These are phyloP conservation scores for Myotis davidii DNA, from an alignment of 2,113 vertebrate genomes.

Conservation along the genomic window DNA sequence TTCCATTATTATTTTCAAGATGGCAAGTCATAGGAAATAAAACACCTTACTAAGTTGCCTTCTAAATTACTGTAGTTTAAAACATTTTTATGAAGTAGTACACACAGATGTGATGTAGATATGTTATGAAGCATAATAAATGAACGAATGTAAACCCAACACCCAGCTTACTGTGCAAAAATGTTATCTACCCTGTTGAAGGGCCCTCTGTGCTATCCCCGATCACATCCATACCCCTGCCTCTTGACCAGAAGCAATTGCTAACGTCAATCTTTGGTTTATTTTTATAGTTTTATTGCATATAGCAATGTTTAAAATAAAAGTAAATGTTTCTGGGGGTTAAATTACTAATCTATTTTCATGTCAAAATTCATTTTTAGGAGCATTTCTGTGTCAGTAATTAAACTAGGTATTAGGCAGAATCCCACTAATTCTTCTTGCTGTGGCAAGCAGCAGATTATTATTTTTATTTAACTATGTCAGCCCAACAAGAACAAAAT, in stretches of 20 bases:
- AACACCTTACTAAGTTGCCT: neutral
- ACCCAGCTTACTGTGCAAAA: neutral
- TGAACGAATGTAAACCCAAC: neutral
- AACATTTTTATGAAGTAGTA: neutral
- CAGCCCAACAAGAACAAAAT: constrained; percentile 27
- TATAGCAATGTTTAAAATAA: neutral
- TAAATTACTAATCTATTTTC: neutral
- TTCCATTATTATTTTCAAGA: neutral
- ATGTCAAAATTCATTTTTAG: constrained; percentile 15
- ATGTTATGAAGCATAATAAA: neutral
- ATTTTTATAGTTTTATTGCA: neutral
- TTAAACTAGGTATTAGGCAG: neutral
- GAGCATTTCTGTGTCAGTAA: neutral
- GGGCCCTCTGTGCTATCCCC: neutral
- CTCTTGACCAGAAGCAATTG: neutral
- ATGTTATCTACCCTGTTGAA: neutral
- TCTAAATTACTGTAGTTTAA: neutral
- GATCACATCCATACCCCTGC: neutral
- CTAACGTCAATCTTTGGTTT: neutral
- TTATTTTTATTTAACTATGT: neutral
- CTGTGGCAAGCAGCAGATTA: neutral
- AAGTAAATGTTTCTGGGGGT: neutral
- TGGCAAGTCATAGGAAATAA: neutral
- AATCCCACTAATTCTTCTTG: neutral
- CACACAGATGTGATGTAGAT: neutral